Percentiles rank a stretch among this genome's conserved stretches.
These are phyloP conservation scores for Paramisgurnus dabryanus DNA, from an alignment of 2,113 vertebrate genomes.

Conservation along the genomic window DNA sequence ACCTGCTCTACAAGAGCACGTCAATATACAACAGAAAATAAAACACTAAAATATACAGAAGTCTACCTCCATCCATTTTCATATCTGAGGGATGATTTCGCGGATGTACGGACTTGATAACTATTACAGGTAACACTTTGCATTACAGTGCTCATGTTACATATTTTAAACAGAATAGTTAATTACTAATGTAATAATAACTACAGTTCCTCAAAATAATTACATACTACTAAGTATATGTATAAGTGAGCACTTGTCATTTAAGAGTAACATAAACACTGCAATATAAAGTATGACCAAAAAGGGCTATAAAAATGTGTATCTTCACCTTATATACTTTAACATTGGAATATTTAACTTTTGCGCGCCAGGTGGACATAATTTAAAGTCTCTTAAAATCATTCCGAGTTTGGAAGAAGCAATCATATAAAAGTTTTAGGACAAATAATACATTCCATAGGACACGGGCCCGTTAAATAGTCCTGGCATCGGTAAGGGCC, in stretches of 20 bases:
- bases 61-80: constrained; percentile 5
- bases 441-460: constrained; percentile 84
- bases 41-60: constrained; percentile 14
- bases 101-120: not conserved
- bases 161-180: not conserved
- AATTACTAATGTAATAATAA: not conserved
- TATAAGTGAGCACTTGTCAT: not conserved
- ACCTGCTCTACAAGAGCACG: constrained; percentile 56
- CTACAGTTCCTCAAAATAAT: not conserved
- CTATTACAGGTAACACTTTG: not conserved
- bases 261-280: not conserved
- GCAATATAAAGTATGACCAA: not conserved
- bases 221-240: not conserved
- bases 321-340: not conserved
- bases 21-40: constrained; percentile 16
- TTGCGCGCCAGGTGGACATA: not conserved
- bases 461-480: constrained; percentile 78
- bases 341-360: not conserved
- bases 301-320: not conserved
- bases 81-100: not conserved
- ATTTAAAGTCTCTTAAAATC: constrained; percentile 4
- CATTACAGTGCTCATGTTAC: not conserved
- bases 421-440: constrained; percentile 62
- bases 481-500: constrained; percentile 76
- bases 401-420: constrained; percentile 15